These are phyloP conservation scores for Margaritifera margaritifera DNA, from an alignment of 2,888 invertebrate genomes.

Conservation along the genomic window DNA sequence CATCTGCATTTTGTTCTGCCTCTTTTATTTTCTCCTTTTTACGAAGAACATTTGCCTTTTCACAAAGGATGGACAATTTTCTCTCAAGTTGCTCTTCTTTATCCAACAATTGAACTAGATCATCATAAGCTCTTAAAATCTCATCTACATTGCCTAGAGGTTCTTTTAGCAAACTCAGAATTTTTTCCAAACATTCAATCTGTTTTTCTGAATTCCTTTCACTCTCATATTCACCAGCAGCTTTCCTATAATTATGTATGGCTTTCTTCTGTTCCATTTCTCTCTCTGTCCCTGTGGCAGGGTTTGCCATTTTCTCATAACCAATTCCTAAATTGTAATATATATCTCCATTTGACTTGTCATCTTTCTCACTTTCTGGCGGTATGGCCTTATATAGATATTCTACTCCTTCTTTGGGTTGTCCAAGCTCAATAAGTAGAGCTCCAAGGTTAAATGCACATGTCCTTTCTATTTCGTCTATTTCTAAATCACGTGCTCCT, in stretches of 20 bases:
- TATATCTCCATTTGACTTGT: conserved; percentile 61
- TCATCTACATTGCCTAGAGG: conserved; percentile 11
- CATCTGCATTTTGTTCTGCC: conserved; percentile 25
- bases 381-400: conserved; percentile 53
- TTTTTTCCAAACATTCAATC: conserved; percentile 39
- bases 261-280: conserved; percentile 37
- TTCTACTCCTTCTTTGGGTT: conserved; percentile 50
- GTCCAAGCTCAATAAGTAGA: conserved; percentile 49
- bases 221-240: conserved; percentile 49
- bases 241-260: conserved; percentile 47
- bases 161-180: conserved; percentile 24
- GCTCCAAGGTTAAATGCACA: conserved; percentile 69
- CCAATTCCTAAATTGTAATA: conserved; percentile 65
- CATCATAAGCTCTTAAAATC: too few species aligned
- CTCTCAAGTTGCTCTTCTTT: conserved; percentile 4
- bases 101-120: too few species aligned
- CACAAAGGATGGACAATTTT: conserved; percentile 37
- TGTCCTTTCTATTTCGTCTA: conserved; percentile 48
- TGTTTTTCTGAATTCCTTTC: conserved; percentile 47
- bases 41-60: conserved; percentile 30
- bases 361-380: conserved; percentile 43
- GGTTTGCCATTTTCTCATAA: conserved; percentile 43
- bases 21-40: conserved; percentile 13
- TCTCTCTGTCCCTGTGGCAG: too few species aligned
- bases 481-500: conserved; percentile 38